phyloP scores from a whole-genome alignment of 2,888 invertebrate species.

The Dinocampus coccinellae region DNA sequence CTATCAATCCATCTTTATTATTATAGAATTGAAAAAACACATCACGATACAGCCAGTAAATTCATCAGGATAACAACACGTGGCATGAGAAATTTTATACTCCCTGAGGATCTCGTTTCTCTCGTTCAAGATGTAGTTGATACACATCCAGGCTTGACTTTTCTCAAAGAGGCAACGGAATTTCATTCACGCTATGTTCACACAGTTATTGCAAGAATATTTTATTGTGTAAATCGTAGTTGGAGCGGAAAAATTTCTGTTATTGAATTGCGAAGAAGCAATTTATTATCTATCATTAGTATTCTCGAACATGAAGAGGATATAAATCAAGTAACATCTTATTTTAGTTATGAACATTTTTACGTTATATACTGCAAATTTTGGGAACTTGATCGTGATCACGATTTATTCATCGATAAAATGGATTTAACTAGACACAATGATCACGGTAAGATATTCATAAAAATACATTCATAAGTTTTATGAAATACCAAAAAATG shows the following conservation, averaged over 20 bases:
- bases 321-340: conserved; percentile 93
- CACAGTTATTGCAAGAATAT: conserved; percentile 98
- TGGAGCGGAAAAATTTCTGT: conserved; percentile 95
- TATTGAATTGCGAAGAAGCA: conserved; percentile 90
- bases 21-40: conserved; percentile 82
- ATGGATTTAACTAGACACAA: conserved; percentile 95
- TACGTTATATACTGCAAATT: conserved; percentile 99
- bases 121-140: conserved; percentile 98
- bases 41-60: conserved; percentile 90
- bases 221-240: conserved; percentile 95
- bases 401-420: conserved; percentile 95
- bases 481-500: background rate
- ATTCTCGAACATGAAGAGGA: conserved; percentile 95
- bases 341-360: conserved; percentile 98
- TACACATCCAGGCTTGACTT: conserved; percentile 96
- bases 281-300: conserved; percentile 83
- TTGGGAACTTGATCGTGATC: conserved; percentile 99
- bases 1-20: conserved; percentile 17
- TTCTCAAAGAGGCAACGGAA: conserved; percentile 97
- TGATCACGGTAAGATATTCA: conserved; percentile 83
- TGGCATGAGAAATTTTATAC: conserved; percentile 77
- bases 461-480: background rate
- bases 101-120: conserved; percentile 94
- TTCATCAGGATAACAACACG: conserved; percentile 89
- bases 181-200: conserved; percentile 99